Conservation (phyloP, 2,797 vertebrate species). For the Molothrus ater region DNA sequence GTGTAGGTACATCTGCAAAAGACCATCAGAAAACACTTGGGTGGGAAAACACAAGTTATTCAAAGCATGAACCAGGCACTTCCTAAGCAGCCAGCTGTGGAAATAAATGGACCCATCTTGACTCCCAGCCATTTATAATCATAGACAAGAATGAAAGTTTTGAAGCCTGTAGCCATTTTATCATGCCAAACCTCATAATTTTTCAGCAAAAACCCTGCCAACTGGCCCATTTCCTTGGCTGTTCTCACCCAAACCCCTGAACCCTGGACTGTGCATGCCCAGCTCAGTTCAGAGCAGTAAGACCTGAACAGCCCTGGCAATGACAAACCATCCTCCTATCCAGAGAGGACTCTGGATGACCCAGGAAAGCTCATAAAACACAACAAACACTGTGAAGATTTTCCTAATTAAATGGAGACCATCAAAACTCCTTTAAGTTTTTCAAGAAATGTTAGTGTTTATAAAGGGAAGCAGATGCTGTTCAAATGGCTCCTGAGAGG, state of each 20-base stretch:
- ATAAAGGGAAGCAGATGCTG: slow-evolving; percentile 1
- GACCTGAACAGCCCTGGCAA: neutral
- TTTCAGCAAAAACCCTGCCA: neutral
- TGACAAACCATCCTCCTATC: neutral
- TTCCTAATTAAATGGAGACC: slow-evolving; percentile 41
- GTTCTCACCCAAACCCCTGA: neutral
- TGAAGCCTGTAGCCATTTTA: neutral
- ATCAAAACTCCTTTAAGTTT: slow-evolving; percentile 30
- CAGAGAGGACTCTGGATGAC: neutral
- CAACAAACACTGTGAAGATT: neutral
- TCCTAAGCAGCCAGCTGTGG: neutral
- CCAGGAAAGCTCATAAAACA: neutral
- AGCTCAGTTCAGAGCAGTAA: neutral
- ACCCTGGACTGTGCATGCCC: neutral
- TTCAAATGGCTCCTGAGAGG: slow-evolving; percentile 44
- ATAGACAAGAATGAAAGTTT: neutral
- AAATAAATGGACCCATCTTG: slow-evolving; percentile 1
- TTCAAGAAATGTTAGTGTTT: slow-evolving; percentile 22
- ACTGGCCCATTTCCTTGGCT: neutral
- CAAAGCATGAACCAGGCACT: neutral
- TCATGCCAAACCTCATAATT: neutral
- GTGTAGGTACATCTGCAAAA: neutral
- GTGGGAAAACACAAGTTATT: neutral
- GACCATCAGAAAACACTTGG: neutral
- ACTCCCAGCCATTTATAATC: neutral